These are phyloP conservation scores for Physella acuta DNA, from an alignment of 1,140 invertebrate species.

Conservation along the genomic window DNA sequence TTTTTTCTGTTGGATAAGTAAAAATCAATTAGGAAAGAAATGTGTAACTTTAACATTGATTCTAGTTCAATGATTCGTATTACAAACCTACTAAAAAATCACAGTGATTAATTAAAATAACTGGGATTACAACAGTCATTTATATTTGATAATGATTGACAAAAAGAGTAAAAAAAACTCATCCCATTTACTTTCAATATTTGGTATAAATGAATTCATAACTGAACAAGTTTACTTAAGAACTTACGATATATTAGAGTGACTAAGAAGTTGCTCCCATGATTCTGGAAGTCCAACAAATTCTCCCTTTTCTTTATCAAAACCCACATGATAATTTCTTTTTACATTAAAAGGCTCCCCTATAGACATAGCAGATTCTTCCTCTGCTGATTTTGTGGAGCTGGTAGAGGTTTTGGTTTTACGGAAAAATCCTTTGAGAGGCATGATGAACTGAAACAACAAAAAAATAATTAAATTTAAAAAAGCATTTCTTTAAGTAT, in stretches of 20 bases:
- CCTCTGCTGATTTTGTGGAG: slow-evolving; percentile 18
- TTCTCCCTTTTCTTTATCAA: slow-evolving; percentile 44
- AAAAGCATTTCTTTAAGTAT: not conserved
- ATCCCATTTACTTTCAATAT: too few relatives aligned
- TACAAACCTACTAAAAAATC: too few relatives aligned
- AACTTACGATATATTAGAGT: slow-evolving; percentile 51
- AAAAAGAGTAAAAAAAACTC: too few relatives aligned
- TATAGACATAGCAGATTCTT: slow-evolving; percentile 37
- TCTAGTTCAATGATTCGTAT: too few relatives aligned
- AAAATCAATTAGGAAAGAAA: too few relatives aligned
- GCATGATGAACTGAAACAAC: too few relatives aligned
- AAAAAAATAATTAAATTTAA: not conserved
- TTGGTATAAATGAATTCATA: too few relatives aligned
- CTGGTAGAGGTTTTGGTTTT: slow-evolving; percentile 17
- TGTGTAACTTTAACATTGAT: too few relatives aligned
- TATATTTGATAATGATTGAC: too few relatives aligned
- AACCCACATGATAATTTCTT: slow-evolving; percentile 54
- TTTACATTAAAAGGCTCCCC: slow-evolving; percentile 47
- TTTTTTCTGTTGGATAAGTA: slow-evolving; percentile 48
- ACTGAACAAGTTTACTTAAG: too few relatives aligned
- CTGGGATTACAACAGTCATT: too few relatives aligned
- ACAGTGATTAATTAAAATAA: too few relatives aligned
- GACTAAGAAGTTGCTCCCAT: slow-evolving; percentile 44
- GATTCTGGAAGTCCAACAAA: slow-evolving; percentile 51
- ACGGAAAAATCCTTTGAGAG: slow-evolving; percentile 8